A percentile compares a stretch with the other conserved stretches of the same genome.
phyloP scores from a whole-genome alignment of 1,140 invertebrate genomes.

The Drosophila ambigua region DNA sequence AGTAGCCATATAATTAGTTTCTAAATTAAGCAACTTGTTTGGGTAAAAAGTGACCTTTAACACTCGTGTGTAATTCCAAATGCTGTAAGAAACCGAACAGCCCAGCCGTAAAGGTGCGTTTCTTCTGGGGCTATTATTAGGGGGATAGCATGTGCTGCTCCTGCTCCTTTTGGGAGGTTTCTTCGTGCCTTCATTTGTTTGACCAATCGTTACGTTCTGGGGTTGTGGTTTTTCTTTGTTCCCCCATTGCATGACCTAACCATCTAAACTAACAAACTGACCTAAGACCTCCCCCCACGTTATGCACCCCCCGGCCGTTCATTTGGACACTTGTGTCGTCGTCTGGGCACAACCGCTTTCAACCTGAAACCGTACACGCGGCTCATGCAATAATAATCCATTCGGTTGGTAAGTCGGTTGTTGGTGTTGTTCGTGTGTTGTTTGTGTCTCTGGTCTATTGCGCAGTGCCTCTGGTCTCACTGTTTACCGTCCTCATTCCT shows the following conservation, averaged over 20 bases:
- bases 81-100: background rate
- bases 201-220: too few relatives aligned
- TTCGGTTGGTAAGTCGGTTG: too few relatives aligned
- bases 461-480: slow-evolving; percentile 26
- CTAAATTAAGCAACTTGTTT: too few relatives aligned
- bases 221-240: slow-evolving; percentile 20
- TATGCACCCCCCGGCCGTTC: background rate
- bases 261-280: slow-evolving; percentile 48
- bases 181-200: too few relatives aligned
- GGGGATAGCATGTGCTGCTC: too few relatives aligned
- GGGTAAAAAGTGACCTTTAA: too few relatives aligned
- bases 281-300: slow-evolving; percentile 33
- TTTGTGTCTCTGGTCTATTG: slow-evolving; percentile 41
- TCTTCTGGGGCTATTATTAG: background rate
- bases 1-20: too few relatives aligned
- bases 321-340: slow-evolving; percentile 29
- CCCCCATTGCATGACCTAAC: slow-evolving; percentile 44
- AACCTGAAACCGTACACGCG: slow-evolving; percentile 40
- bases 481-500: slow-evolving; percentile 25
- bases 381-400: slow-evolving; percentile 28
- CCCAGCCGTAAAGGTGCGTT: slow-evolving; percentile 2
- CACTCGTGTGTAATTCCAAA: too few relatives aligned
- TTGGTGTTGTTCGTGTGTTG: slow-evolving; percentile 15
- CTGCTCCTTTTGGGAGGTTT: too few relatives aligned
- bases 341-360: slow-evolving; percentile 38